Evolutionary conservation across 2,797 vertebrate genomes (phyloP), one percentile per base, ranked within the genome.

Genomic region (Ptychadena robeensis): DNA sequence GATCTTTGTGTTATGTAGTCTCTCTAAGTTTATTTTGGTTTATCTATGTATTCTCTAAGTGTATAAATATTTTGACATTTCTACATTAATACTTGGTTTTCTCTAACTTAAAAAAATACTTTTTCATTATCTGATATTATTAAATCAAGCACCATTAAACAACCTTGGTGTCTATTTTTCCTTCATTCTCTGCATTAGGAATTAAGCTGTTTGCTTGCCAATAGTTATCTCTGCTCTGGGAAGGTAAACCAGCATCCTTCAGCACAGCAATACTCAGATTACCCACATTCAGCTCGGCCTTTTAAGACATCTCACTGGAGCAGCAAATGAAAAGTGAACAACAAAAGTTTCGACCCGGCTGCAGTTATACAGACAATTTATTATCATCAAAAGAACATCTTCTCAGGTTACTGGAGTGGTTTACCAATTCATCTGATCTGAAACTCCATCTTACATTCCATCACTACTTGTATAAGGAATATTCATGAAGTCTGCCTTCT

Each of bases 291-390:
- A 79, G 44, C n/a, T 25, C 25, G 9, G n/a, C 11, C 82, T 79
- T 79, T 83, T 63, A 73, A 83, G 70, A 44, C 70, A 73, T 83
- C 63, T 73, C 75, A 83, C 82, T 79, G 70, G 64, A 83, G 75
- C 76, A 83, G 75, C 40, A 79, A 73, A 74, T 63, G 82, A 70
- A 83, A 83, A 73, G 63, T 40, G 59, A 74, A 79, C 59, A 79
- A 79, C 75, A 79, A 83, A 79, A 57, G 74, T 72, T 67, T 83
- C 67, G 37, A 67, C 6, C 25, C 27, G 22, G 72, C 40, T 40
- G 61, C 82, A 67, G 57, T 83, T 79, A 61, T 79, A 59, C 32
- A 73, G 70, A 28, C 25, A 63, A 44, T 44, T 38, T 75, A 82
- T 82, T 75, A 73, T 66, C 35, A 48, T 73, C 30, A 68, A 22